phyloP scores from a whole-genome alignment of 2,888 invertebrate species.

The Alloplasta piceator region DNA sequence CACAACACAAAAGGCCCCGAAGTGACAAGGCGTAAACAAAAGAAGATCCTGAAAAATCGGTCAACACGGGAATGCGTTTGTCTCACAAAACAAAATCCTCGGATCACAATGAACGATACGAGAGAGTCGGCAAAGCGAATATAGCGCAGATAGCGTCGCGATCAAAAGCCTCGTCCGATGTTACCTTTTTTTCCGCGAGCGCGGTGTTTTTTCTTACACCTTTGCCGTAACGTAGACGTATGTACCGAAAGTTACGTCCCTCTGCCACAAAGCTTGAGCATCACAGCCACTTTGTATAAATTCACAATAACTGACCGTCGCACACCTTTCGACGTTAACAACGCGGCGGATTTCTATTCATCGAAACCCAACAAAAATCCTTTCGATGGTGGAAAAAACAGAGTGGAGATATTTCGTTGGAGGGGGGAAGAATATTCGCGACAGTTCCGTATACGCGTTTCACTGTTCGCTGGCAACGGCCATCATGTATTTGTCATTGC shows the following conservation, averaged over 20 bases:
- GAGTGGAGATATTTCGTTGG: slow-evolving; percentile 70
- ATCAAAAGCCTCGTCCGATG: slow-evolving; percentile 78
- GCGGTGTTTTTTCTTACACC: no score
- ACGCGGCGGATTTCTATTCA: no score
- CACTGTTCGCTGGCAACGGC: slow-evolving; percentile 81
- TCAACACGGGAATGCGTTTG: slow-evolving; percentile 35
- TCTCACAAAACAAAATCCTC: slow-evolving; percentile 49
- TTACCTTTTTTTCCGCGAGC: slow-evolving; percentile 77
- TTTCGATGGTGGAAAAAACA: slow-evolving; percentile 72
- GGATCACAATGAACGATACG: slow-evolving; percentile 54
- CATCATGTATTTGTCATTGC: slow-evolving; percentile 81
- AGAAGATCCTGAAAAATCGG: slow-evolving; percentile 72
- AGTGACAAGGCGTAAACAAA: slow-evolving; percentile 82
- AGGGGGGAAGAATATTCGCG: slow-evolving; percentile 62
- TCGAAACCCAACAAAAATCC: slow-evolving; percentile 60
- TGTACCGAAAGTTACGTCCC: no score
- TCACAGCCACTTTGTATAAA: no score
- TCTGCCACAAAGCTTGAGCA: no score
- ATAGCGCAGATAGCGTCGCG: slow-evolving; percentile 74
- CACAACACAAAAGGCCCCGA: slow-evolving; percentile 78
- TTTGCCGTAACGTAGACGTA: no score
- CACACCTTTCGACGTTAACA: no score
- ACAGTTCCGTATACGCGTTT: slow-evolving; percentile 80
- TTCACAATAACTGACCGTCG: no score
- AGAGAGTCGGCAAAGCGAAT: slow-evolving; percentile 59